phyloP scores from a whole-genome alignment of 30 jellyfish, hydroid and myxozoan genomes.

The Morbakka virulenta region DNA sequence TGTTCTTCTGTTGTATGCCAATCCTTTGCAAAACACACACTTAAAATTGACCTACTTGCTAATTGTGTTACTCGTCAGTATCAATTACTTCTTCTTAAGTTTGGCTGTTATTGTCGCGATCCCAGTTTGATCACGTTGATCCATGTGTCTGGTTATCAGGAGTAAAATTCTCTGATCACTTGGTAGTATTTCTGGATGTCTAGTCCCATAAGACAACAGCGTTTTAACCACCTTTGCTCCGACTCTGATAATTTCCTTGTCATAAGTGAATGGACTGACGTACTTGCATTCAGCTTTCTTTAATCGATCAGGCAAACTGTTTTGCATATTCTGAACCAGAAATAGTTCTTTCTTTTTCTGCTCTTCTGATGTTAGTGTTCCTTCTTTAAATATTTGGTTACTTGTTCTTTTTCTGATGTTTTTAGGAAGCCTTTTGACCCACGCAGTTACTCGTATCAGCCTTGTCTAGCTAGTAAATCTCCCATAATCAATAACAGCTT shows the following conservation, averaged over 20 bases:
- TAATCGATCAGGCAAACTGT: conserved; percentile 19
- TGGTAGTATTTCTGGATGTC: conserved; percentile 57
- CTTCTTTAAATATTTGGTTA: conserved; percentile 1
- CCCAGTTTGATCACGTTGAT: conserved; percentile 47
- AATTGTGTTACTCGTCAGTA: conserved; percentile 33
- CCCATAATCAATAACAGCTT: conserved; percentile 3
- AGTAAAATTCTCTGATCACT: conserved; percentile 40
- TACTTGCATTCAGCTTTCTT: conserved; percentile 46
- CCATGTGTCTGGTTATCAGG: conserved; percentile 30
- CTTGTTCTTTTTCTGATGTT: conserved; percentile 8
- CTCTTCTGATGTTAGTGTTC: conserved; percentile 48
- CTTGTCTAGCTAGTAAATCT: conserved; percentile 39
- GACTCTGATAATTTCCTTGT: conserved; percentile 50
- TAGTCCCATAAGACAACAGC: conserved; percentile 37
- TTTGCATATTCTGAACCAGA: conserved; percentile 43
- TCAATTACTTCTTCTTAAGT: conserved; percentile 43
- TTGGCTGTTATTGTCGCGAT: conserved; percentile 61
- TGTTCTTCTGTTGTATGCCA: background rate
- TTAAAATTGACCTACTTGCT: conserved; percentile 50
- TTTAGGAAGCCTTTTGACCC: conserved; percentile 35
- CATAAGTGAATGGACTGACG: conserved; percentile 49
- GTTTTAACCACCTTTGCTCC: conserved; percentile 49
- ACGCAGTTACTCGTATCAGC: conserved; percentile 35
- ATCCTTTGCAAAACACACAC: background rate
- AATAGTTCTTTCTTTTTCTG: conserved; percentile 20